Conservation (phyloP, 2,113 vertebrate species). For the Triplophysa dalaica region DNA sequence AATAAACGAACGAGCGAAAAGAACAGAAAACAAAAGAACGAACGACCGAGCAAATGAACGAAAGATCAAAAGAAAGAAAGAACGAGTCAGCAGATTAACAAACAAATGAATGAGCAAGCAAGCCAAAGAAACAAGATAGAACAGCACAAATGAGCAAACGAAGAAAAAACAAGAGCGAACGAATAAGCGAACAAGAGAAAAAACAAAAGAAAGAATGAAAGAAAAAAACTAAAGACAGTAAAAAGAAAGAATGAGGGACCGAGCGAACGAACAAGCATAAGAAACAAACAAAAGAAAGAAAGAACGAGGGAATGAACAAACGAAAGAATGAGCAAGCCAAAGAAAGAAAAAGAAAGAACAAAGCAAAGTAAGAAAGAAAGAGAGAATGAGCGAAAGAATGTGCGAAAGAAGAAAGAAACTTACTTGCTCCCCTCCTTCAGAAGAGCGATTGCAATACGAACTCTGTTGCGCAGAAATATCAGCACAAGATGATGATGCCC, state of each 20-base stretch:
- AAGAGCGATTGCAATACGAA: conserved; percentile 85
- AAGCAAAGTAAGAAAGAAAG: background rate
- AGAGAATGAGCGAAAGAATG: background rate
- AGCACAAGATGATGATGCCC: conserved; percentile 81
- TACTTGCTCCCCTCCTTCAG: conserved; percentile 95
- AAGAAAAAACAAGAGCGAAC: background rate
- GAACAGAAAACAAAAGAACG: background rate
- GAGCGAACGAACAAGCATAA: background rate
- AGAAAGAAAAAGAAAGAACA: background rate
- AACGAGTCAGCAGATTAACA: background rate
- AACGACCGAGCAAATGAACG: background rate
- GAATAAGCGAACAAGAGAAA: background rate
- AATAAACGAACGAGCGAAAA: background rate
- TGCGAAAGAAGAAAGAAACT: conserved; percentile 35
- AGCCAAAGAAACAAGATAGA: background rate
- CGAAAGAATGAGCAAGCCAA: background rate
- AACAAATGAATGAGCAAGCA: no score
- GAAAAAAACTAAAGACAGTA: background rate
- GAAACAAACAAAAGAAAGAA: background rate
- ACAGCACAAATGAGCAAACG: background rate
- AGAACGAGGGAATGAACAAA: background rate
- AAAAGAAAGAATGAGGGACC: background rate
- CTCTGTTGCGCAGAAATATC: conserved; percentile 86
- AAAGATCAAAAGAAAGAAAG: background rate
- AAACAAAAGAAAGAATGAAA: background rate